These are phyloP conservation scores for Polymixis lichenea DNA, from an alignment of 2,888 invertebrate genomes.

Conservation along the genomic window DNA sequence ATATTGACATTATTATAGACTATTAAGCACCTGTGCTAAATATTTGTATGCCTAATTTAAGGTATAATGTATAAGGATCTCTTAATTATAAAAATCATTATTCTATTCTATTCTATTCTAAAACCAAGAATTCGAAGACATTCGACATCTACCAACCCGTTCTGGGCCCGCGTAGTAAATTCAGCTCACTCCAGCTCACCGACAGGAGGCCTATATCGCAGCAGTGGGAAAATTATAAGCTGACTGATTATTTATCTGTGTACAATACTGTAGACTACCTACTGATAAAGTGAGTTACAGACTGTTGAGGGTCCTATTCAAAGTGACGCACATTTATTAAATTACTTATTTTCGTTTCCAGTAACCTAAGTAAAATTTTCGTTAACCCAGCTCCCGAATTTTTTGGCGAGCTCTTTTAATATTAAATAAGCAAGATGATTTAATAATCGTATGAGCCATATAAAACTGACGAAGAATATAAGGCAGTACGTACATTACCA, in stretches of 20 bases:
- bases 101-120: no score
- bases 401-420: conserved; percentile 29
- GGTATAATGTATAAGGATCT: no score
- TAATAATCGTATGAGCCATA: conserved; percentile 41
- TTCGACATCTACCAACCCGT: no score
- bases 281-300: not conserved
- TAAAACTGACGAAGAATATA: conserved; percentile 39
- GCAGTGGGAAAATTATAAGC: no score
- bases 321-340: not conserved
- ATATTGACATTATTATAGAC: no score
- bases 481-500: conserved; percentile 33
- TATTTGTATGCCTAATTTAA: no score
- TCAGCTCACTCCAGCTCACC: no score
- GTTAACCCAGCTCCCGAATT: conserved; percentile 1
- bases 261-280: not conserved
- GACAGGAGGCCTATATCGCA: no score
- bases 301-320: not conserved
- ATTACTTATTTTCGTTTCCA: conserved; percentile 32
- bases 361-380: conserved; percentile 1
- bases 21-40: no score
- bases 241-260: not conserved
- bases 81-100: no score
- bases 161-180: no score
- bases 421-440: conserved; percentile 37
- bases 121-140: no score